A percentile compares a stretch with the other conserved stretches of the same genome.
Conservation (phyloP, 2,888 invertebrate genomes). For the Ernsta delagoae region DNA sequence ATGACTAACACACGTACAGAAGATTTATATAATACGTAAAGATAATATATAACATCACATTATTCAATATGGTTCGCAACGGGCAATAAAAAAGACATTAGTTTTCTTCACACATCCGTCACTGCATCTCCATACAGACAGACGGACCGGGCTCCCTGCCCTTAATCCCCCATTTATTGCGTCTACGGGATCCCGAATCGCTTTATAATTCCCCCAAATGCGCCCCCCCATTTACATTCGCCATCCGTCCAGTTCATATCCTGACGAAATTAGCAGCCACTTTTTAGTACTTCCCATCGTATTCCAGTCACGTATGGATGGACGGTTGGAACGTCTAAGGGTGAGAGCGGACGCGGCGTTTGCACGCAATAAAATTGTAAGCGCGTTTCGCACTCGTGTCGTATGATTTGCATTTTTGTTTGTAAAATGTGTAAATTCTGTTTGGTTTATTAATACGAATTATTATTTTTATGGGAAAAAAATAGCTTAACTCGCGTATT, state of each 20-base stretch:
- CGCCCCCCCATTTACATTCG: constrained; percentile 40
- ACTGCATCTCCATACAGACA: neutral
- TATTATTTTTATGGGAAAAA: too few relatives aligned
- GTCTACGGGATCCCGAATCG: constrained; percentile 24
- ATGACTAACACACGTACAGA: too few relatives aligned
- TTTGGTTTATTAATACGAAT: too few relatives aligned
- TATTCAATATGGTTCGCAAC: too few relatives aligned
- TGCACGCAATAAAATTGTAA: too few relatives aligned
- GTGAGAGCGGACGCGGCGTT: neutral
- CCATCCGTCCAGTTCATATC: constrained; percentile 35
- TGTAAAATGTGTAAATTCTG: too few relatives aligned
- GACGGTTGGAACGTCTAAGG: constrained; percentile 42
- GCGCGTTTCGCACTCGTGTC: too few relatives aligned
- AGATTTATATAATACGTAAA: too few relatives aligned
- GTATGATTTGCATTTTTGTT: too few relatives aligned
- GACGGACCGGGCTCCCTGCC: neutral
- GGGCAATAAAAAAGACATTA: neutral
- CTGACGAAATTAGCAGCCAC: constrained; percentile 65
- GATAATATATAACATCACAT: too few relatives aligned
- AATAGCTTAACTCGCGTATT: too few relatives aligned
- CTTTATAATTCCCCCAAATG: constrained; percentile 29
- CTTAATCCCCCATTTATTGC: constrained; percentile 33
- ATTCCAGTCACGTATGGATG: constrained; percentile 70
- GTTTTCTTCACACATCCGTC: constrained; percentile 8
- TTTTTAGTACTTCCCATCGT: constrained; percentile 50